Conservation (phyloP, 2,797 vertebrate species). For the Acestrorhynchus altus region DNA sequence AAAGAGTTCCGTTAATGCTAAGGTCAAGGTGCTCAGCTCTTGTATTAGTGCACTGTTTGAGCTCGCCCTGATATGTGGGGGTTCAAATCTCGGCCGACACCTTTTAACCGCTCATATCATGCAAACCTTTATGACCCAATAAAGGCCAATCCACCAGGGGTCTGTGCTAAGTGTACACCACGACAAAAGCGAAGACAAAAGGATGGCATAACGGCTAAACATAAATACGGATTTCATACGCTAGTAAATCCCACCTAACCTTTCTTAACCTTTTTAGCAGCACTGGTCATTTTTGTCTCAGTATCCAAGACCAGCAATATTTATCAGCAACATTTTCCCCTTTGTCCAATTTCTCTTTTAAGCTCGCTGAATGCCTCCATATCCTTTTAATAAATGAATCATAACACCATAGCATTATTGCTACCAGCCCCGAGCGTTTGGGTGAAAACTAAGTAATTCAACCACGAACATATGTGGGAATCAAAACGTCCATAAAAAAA, state of each 20-base stretch:
- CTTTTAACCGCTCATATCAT: slow-evolving; percentile 61
- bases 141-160: slow-evolving; percentile 45
- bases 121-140: slow-evolving; percentile 61
- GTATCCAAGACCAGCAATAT: slow-evolving; percentile 1
- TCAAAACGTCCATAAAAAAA: slow-evolving; percentile 58
- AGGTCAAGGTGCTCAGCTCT: slow-evolving; percentile 61
- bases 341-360: slow-evolving; percentile 33
- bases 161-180: slow-evolving; percentile 20
- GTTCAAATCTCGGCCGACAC: slow-evolving; percentile 56
- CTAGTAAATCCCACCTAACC: slow-evolving; percentile 46
- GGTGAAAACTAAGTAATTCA: slow-evolving; percentile 57
- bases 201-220: slow-evolving; percentile 42
- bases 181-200: slow-evolving; percentile 40
- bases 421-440: slow-evolving; percentile 54
- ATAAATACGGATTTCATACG: slow-evolving; percentile 40
- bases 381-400: slow-evolving; percentile 56
- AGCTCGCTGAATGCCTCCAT: slow-evolving; percentile 48
- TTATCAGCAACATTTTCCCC: slow-evolving; percentile 4
- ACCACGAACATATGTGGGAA: slow-evolving; percentile 55
- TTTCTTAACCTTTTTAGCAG: slow-evolving; percentile 22
- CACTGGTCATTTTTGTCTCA: slow-evolving; percentile 2
- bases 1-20: slow-evolving; percentile 58
- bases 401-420: slow-evolving; percentile 37
- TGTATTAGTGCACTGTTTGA: slow-evolving; percentile 47
- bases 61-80: slow-evolving; percentile 55